Evolutionary conservation across 2,888 invertebrate species (phyloP).

Genomic region (Myopa tessellatipennis): DNA sequence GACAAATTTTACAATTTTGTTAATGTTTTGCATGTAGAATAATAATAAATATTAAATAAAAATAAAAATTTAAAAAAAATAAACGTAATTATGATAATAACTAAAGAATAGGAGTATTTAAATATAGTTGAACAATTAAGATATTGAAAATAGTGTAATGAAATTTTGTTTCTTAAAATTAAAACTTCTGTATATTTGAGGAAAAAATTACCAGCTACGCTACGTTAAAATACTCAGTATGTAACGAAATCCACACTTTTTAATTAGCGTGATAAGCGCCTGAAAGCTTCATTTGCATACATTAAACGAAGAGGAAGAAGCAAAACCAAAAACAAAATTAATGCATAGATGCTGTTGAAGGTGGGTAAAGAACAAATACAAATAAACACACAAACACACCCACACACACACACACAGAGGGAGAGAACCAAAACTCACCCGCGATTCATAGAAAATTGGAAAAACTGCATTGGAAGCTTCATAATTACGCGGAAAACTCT

Average conservation of each 20-base stretch:
- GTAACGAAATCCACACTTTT: constrained; percentile 33
- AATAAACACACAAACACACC: neutral
- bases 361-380: neutral
- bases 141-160: too few species aligned
- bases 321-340: neutral
- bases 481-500: constrained; percentile 21
- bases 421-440: constrained; percentile 15
- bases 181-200: too few species aligned
- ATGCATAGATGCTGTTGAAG: neutral
- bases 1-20: too few species aligned
- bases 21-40: too few species aligned
- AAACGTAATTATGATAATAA: too few species aligned
- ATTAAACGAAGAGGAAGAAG: constrained; percentile 4
- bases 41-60: too few species aligned
- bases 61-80: too few species aligned
- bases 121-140: too few species aligned
- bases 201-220: too few species aligned
- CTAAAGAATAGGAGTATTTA: too few species aligned
- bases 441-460: constrained; percentile 19
- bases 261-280: constrained; percentile 30
- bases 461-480: constrained; percentile 23
- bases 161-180: too few species aligned
- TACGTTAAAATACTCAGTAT: neutral
- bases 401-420: constrained; percentile 2
- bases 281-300: constrained; percentile 22